These are phyloP conservation scores for Eremophila alpestris DNA, from an alignment of 2,797 vertebrate species.

Conservation along the genomic window DNA sequence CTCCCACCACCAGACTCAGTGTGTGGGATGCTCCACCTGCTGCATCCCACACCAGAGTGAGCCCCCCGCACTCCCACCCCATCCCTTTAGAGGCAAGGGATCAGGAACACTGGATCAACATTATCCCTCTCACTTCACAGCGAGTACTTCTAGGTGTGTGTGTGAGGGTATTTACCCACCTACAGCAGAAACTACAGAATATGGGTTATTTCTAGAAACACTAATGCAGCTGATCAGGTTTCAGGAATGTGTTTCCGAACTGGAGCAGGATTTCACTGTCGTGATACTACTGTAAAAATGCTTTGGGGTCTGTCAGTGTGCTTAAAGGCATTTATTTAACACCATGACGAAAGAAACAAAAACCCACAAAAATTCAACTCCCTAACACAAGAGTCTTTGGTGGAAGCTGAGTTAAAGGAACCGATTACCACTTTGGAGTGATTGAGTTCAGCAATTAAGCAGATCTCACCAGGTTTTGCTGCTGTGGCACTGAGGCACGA, in stretches of 20 bases:
- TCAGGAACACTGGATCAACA: fast-evolving
- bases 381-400: conserved; percentile 60
- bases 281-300: not conserved
- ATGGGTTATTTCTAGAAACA: not conserved
- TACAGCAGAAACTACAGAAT: not conserved
- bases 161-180: not conserved
- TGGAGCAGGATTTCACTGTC: not conserved
- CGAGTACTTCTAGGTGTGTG: not conserved
- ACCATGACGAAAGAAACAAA: not conserved
- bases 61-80: not conserved
- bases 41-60: not conserved
- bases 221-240: not conserved
- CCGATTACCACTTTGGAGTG: conserved; percentile 4
- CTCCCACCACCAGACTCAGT: fast-evolving
- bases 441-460: not conserved
- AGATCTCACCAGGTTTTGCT: not conserved
- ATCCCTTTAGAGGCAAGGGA: not conserved
- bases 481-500: not conserved
- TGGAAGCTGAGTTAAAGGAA: conserved; percentile 63
- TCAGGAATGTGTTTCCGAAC: conserved; percentile 29
- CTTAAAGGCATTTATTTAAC: conserved; percentile 31
- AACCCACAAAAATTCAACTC: conserved; percentile 1
- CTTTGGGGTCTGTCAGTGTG: conserved; percentile 40
- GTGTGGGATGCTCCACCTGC: not conserved
- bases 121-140: not conserved